A percentile compares a stretch with the other conserved stretches of the same genome.
phyloP scores from a whole-genome alignment of 2,888 invertebrate genomes.

The Cosmorhoe ocellata region DNA sequence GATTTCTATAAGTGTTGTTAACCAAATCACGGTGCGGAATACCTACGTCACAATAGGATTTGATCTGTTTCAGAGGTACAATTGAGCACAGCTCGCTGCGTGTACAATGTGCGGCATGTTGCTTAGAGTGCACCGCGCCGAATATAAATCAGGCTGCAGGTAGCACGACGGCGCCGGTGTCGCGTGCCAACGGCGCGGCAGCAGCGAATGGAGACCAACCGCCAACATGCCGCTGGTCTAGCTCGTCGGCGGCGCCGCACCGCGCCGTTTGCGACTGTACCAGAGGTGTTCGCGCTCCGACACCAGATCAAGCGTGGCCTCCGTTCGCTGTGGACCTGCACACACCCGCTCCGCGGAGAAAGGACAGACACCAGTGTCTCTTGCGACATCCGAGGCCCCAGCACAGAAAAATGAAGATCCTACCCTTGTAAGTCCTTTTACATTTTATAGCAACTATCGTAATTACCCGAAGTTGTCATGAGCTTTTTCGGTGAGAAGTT shows the following conservation, averaged over 20 bases:
- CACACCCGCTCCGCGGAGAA: slow-evolving; percentile 61
- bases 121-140: slow-evolving; percentile 46
- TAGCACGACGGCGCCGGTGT: slow-evolving; percentile 9
- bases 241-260: slow-evolving; percentile 7
- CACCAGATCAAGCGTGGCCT: slow-evolving; percentile 72
- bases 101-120: slow-evolving; percentile 53
- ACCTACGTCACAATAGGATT: slow-evolving; percentile 18
- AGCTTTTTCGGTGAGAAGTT: slow-evolving; percentile 16
- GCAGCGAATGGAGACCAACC: not conserved
- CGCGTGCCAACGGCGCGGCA: slow-evolving; percentile 31
- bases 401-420: slow-evolving; percentile 60
- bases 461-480: slow-evolving; percentile 8
- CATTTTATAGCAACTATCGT: slow-evolving; percentile 10
- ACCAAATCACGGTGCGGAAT: slow-evolving; percentile 24
- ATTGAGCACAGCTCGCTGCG: slow-evolving; percentile 46
- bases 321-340: slow-evolving; percentile 71
- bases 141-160: slow-evolving; percentile 62
- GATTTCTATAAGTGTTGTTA: slow-evolving; percentile 8
- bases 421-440: slow-evolving; percentile 63
- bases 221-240: too few species aligned
- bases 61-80: slow-evolving; percentile 31
- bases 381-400: slow-evolving; percentile 49
- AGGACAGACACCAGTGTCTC: slow-evolving; percentile 57
- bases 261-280: slow-evolving; percentile 47
- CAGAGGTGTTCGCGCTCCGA: slow-evolving; percentile 50